Percentiles rank a stretch among this genome's conserved stretches.
phyloP scores from a whole-genome alignment of 2,888 invertebrate species.

The Pinctada fucata region DNA sequence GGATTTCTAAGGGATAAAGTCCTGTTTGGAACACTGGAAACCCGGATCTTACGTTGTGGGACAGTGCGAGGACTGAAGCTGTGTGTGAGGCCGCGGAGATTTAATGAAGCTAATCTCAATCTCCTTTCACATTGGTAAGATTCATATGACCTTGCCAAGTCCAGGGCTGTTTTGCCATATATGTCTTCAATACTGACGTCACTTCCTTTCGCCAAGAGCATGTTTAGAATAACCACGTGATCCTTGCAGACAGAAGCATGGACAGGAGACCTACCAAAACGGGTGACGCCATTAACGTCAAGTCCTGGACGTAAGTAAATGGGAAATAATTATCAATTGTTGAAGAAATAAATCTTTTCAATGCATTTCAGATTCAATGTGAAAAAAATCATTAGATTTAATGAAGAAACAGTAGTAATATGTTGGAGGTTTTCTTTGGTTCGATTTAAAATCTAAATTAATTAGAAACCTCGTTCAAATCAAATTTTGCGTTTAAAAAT shows the following conservation, averaged over 20 bases:
- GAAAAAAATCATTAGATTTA: too few relatives aligned
- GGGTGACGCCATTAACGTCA: constrained; percentile 51
- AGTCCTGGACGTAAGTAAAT: constrained; percentile 49
- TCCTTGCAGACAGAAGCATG: constrained; percentile 61
- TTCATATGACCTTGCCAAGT: constrained; percentile 48
- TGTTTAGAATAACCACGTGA: constrained; percentile 50
- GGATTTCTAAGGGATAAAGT: background rate
- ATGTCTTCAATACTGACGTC: constrained; percentile 46
- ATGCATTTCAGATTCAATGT: too few relatives aligned
- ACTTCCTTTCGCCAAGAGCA: constrained; percentile 53
- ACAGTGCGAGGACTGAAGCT: background rate
- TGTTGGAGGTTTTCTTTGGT: too few relatives aligned
- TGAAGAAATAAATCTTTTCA: too few relatives aligned
- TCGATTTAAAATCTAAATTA: too few relatives aligned
- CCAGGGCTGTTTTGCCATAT: constrained; percentile 50
- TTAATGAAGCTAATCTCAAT: constrained; percentile 56
- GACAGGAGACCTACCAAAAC: constrained; percentile 56
- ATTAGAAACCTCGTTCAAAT: too few relatives aligned
- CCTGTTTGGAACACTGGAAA: constrained; percentile 13
- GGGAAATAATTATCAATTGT: background rate
- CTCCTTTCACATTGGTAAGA: constrained; percentile 56
- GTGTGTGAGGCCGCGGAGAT: constrained; percentile 44
- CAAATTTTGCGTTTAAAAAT: too few relatives aligned
- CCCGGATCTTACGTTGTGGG: background rate
- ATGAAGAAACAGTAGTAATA: too few relatives aligned